phyloP scores from a whole-genome alignment of 2,888 invertebrate genomes.

The Eupithecia tripunctaria region DNA sequence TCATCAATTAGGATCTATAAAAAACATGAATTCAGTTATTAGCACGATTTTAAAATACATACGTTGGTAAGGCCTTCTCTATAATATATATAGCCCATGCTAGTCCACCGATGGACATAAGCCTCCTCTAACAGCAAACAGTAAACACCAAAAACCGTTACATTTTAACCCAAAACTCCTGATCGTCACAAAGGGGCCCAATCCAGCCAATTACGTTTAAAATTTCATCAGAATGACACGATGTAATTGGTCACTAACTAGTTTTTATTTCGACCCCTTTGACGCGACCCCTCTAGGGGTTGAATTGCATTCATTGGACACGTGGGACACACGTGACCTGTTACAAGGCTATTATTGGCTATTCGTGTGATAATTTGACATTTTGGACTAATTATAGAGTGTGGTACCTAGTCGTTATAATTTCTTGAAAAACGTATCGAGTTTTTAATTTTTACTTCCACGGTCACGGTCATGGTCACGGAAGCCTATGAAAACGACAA shows the following conservation, averaged over 20 bases:
- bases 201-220: slow-evolving; percentile 41
- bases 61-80: too few relatives aligned
- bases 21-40: too few relatives aligned
- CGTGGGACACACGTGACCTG: slow-evolving; percentile 51
- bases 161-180: not conserved
- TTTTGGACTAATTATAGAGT: slow-evolving; percentile 12
- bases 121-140: not conserved
- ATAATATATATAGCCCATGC: too few relatives aligned
- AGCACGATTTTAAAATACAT: too few relatives aligned
- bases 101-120: not conserved
- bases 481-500: too few relatives aligned
- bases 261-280: slow-evolving; percentile 46
- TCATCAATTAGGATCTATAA: too few relatives aligned
- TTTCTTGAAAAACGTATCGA: not conserved
- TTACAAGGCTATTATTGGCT: slow-evolving; percentile 49
- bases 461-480: too few relatives aligned
- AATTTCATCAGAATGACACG: slow-evolving; percentile 40
- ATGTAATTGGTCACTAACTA: slow-evolving; percentile 44
- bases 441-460: too few relatives aligned
- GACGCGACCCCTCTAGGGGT: slow-evolving; percentile 36
- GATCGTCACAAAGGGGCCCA: not conserved
- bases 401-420: not conserved
- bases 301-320: slow-evolving; percentile 42
- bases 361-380: slow-evolving; percentile 34
- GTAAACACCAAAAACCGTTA: not conserved